Percentiles rank a stretch among this genome's conserved stretches.
Conservation (phyloP, 2,113 vertebrate genomes). For the Prunella fulvescens region DNA sequence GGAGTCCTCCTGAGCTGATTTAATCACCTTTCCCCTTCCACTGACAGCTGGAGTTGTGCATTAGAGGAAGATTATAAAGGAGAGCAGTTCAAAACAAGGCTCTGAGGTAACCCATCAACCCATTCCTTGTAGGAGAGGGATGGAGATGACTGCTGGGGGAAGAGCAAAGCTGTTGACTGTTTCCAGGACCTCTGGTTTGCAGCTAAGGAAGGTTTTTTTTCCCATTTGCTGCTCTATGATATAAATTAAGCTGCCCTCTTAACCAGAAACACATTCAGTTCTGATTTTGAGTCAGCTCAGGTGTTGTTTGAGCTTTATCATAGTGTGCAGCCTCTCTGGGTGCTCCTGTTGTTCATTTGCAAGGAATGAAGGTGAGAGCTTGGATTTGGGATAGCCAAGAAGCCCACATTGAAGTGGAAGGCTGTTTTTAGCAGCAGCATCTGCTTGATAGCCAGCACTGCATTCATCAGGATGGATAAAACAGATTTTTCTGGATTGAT, state of each 20-base stretch:
- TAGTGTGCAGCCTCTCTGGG: not conserved
- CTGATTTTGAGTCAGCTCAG: not conserved
- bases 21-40: not conserved
- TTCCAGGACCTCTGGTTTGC: not conserved
- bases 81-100: not conserved
- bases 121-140: not conserved
- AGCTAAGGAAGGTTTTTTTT: not conserved
- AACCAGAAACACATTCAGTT: not conserved
- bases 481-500: not conserved
- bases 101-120: not conserved
- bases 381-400: not conserved
- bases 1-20: rapidly evolving
- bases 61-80: not conserved
- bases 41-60: not conserved
- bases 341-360: not conserved
- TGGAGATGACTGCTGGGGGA: not conserved
- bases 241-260: not conserved
- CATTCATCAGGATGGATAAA: not conserved
- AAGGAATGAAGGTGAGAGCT: not conserved
- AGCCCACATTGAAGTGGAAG: not conserved
- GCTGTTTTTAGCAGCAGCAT: not conserved
- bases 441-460: not conserved
- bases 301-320: not conserved
- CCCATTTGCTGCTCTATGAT: not conserved
- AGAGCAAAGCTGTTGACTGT: not conserved